Evolutionary conservation across 1,140 invertebrate species (phyloP).

Genomic region (Conopomorpha cramerella): DNA sequence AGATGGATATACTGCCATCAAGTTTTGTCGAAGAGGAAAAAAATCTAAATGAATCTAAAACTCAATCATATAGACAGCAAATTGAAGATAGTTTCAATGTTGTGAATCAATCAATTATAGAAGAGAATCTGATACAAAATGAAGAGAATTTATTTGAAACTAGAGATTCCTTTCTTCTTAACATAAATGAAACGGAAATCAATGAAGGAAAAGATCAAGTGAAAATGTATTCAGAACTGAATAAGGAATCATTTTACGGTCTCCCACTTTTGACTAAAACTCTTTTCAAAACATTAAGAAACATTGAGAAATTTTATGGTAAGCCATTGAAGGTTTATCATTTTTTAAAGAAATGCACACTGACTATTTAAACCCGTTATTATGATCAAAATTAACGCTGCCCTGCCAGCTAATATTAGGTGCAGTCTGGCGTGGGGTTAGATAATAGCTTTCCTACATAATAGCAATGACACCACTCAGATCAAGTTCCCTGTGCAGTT

Average conservation of each 20-base stretch:
- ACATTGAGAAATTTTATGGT: not conserved
- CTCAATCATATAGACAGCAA: conserved; percentile 18
- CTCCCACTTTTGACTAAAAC: not conserved
- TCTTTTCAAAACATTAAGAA: not conserved
- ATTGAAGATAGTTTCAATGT: conserved; percentile 27
- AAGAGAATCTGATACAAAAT: conserved; percentile 13
- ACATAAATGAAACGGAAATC: conserved; percentile 28
- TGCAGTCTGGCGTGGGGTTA: too few species aligned
- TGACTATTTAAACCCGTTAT: too few species aligned
- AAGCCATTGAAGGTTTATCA: not conserved
- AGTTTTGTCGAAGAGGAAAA: conserved; percentile 8
- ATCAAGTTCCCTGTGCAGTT: too few species aligned
- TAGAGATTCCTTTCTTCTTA: conserved; percentile 35
- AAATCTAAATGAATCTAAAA: conserved; percentile 9
- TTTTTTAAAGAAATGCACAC: not conserved
- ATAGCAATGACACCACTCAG: too few species aligned
- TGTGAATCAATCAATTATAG: conserved; percentile 29
- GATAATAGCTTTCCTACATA: too few species aligned
- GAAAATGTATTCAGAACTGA: conserved; percentile 3
- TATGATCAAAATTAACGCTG: too few species aligned
- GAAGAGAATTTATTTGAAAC: conserved; percentile 24
- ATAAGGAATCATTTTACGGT: conserved; percentile 30
- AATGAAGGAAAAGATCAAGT: conserved; percentile 11
- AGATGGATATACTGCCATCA: conserved; percentile 6
- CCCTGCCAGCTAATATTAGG: too few species aligned